These are phyloP conservation scores for Microctonus aethiopoides DNA, from an alignment of 2,888 invertebrate species.

Conservation along the genomic window DNA sequence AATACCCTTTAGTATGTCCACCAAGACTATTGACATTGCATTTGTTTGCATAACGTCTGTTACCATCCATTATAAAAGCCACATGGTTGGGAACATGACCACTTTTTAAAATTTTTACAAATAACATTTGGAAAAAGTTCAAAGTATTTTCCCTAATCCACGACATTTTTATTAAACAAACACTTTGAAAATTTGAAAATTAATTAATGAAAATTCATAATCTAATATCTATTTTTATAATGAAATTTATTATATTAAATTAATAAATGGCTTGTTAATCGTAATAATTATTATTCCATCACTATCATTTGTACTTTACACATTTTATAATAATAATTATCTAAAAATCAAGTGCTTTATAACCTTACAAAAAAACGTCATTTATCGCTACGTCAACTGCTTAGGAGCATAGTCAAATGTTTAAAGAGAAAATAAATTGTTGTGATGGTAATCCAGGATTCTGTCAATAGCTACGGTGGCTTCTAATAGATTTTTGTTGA, in stretches of 20 bases:
- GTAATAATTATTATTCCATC: no score
- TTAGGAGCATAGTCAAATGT: neutral
- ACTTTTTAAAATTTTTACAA: conserved; percentile 79
- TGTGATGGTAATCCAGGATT: no score
- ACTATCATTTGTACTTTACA: no score
- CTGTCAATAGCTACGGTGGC: no score
- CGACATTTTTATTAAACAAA: conserved; percentile 68
- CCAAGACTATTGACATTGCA: conserved; percentile 78
- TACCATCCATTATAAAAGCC: conserved; percentile 99
- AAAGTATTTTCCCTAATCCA: conserved; percentile 84
- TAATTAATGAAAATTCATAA: neutral
- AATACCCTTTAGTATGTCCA: conserved; percentile 85
- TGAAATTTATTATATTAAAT: neutral
- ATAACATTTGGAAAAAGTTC: conserved; percentile 80
- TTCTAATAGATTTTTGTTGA: no score
- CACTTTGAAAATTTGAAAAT: neutral
- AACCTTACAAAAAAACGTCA: neutral
- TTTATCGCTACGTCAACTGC: neutral
- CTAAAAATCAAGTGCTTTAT: neutral
- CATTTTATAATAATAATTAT: no score
- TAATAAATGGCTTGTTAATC: no score
- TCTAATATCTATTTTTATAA: neutral
- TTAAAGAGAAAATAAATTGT: neutral
- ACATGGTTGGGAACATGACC: conserved; percentile 91
- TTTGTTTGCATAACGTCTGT: conserved; percentile 90